Percentiles rank a stretch among this genome's conserved stretches.
phyloP scores from a whole-genome alignment of 2,113 vertebrate genomes.

The Pseudopodoces humilis region DNA sequence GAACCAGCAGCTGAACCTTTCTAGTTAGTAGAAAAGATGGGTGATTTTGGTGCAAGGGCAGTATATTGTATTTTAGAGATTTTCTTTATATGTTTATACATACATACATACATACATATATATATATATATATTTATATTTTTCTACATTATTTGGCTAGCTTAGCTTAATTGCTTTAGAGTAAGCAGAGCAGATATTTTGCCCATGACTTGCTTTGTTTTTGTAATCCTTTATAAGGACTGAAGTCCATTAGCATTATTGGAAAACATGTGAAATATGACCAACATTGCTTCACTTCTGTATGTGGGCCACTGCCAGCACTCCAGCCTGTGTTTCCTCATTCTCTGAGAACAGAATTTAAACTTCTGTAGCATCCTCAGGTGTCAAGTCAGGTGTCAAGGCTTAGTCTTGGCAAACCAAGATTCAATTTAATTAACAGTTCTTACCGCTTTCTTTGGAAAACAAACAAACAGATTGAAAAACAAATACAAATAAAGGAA shows the following conservation, averaged over 20 bases:
- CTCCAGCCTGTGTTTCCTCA: neutral
- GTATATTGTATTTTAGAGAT: neutral
- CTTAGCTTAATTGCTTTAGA: neutral
- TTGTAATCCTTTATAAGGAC: neutral
- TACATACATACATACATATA: too few species aligned
- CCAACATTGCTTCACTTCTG: neutral
- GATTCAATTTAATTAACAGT: neutral
- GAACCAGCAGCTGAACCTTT: neutral
- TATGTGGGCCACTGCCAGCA: neutral
- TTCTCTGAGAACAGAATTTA: neutral
- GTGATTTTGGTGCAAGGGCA: neutral
- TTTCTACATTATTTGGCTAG: neutral
- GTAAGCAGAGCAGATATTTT: neutral
- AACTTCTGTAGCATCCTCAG: neutral
- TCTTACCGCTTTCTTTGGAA: neutral
- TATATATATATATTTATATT: neutral
- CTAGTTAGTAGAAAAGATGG: neutral
- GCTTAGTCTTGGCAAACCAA: neutral
- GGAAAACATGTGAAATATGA: neutral
- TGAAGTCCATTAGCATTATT: neutral
- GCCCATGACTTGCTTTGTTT: neutral
- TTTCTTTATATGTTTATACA: neutral
- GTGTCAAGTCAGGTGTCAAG: neutral
- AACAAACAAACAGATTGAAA: neutral
- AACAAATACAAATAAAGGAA: neutral